Percentiles rank a stretch among this genome's conserved stretches.
phyloP scores from a whole-genome alignment of 37 sponge, comb jelly and placozoan species.

The Bolinopsis microptera region DNA sequence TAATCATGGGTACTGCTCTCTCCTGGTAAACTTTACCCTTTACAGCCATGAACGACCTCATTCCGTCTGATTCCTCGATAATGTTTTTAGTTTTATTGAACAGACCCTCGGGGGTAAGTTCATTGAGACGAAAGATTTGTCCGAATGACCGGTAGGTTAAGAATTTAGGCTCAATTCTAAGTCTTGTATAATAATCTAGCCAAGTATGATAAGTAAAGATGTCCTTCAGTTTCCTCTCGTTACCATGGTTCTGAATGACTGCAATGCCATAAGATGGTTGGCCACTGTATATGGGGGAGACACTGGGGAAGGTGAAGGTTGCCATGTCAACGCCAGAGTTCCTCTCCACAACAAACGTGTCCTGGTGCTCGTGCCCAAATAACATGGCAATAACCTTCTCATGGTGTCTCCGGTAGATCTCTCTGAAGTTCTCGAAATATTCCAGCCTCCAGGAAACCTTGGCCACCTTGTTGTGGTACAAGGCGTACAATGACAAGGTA shows the following conservation, averaged over 20 bases:
- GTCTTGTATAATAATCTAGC: conserved; percentile 35
- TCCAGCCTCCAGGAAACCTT: background rate
- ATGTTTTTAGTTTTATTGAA: background rate
- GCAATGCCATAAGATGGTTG: conserved; percentile 38
- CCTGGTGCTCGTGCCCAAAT: conserved; percentile 51
- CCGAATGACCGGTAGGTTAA: background rate
- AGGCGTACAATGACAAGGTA: background rate
- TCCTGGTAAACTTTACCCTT: background rate
- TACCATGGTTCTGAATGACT: background rate
- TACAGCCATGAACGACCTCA: background rate
- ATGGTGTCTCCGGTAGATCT: background rate
- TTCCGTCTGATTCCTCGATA: background rate
- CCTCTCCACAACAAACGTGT: background rate
- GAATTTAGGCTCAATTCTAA: background rate
- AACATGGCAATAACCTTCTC: conserved; percentile 37
- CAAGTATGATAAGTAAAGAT: conserved; percentile 13
- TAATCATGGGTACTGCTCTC: background rate
- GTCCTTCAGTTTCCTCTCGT: background rate
- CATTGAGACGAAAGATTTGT: background rate
- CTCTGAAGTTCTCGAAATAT: background rate
- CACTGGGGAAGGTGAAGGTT: background rate
- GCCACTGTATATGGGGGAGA: conserved; percentile 8
- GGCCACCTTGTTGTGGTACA: background rate
- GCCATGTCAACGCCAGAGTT: background rate
- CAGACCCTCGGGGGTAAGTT: background rate